Evolutionary conservation across 64 coral and sea anemone species (phyloP), one percentile per base, ranked within the genome.

Genomic region (Dendronephthya gigantea): DNA sequence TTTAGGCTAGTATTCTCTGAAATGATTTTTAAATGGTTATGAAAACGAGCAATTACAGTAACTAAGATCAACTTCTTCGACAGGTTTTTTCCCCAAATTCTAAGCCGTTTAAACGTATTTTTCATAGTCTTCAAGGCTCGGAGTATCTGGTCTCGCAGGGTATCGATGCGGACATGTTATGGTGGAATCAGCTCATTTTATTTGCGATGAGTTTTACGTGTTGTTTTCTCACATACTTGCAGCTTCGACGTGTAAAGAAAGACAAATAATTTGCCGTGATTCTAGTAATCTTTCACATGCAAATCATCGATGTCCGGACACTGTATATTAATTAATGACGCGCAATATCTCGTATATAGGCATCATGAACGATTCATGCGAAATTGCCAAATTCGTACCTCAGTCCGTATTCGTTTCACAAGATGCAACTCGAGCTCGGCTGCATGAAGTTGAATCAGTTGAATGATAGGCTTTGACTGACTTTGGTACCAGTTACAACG

Each of bases 161-260:
- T 47, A 84, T 96, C 69, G 82, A 88, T 9, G 52, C 87, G 25
- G 70, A 28, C 52, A 48, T 90, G 16, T 58, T 96, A 82, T 96
- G 94, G 94, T 96, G 76, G 82, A 92, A 96, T 59, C 90, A 96
- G 65, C 47, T 96, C 19, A 88, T 86, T 22, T 56, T 96, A 6
- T 86, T 55, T 43, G 45, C 55, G 11, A 90, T 96, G 91, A 96
- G 90, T 2, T 30, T 68, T 34, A 84, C 43, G 30, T 62, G 87
- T 7, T 85, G 92, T 85, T 17, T 83, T 1, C 86, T 92, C 28
- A 83, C 91, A 0, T 96, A 96, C 68, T 49, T 96, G 13, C 76
- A 91, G 10, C 87, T 96, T 30, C 88, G 94, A 8, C 40, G 91
- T 6, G 90, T 96, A 70, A 96, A 92, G 74, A 96, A 96, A 65